Evolutionary conservation across 2,113 vertebrate species (phyloP), one percentile per base, ranked within the genome.

Genomic region (Gracilinanus agilis): DNA sequence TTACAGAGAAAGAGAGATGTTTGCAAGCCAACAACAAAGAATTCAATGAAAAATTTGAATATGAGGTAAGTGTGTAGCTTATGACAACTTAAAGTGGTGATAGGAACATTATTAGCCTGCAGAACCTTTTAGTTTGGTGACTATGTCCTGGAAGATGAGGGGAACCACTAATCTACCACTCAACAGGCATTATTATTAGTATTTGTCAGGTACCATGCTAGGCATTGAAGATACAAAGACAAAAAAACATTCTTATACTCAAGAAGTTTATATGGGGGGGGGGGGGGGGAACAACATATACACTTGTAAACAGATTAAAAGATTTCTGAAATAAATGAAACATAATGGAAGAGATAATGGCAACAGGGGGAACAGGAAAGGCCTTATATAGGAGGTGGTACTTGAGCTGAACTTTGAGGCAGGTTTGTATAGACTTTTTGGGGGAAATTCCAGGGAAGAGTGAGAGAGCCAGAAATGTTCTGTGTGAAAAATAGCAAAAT

Each of bases 1-100:
- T 97, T 95, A 16, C 97, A 99, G 99, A 99, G 98, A 98, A 98
- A 97, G 98, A 99, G 91, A 98, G 99, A 95, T 95, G 95, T 90
- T 97, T 99, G 54, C 98, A 98, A 96, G 99, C 99, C 24, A 99
- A 99, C 90, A 99, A 99, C 97, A 98, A 99, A 55, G 94, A 98
- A 94, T 99, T 99, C 95, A 99, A 99, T 97, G 95, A 98, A 53
- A 98, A 98, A 53, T 99, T 99, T 93, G 95, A 97, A 53, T 99
- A 99, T 96, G 99, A 99, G 55, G 99, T 99, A 95, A 99, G 99
- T 98, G 95, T 61, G 55, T 4, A 53, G 27, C 2, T 0, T 96
- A 90, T 95, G 91, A 93, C 91, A 96, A 3, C 90, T 95, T 96
- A 27, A 56, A 24, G 61, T 40, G 19, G 40, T 40, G n/a, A n/a